phyloP scores from a whole-genome alignment of 2,113 vertebrate species.

The Lichenostomus cassidix region DNA sequence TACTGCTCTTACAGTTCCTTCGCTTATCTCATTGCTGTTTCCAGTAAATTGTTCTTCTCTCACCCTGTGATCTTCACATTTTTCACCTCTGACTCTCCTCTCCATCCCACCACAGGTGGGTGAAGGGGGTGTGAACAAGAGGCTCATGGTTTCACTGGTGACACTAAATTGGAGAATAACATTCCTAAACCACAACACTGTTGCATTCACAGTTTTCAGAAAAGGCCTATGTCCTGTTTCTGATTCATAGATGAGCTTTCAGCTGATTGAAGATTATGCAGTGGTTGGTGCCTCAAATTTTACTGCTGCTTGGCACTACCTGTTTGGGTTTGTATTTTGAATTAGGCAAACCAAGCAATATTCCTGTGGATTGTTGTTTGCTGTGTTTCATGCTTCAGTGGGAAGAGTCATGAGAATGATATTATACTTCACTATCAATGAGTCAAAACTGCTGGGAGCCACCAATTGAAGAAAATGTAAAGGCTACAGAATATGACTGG shows the following conservation, averaged over 20 bases:
- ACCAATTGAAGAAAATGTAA: neutral
- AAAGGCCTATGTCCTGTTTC: neutral
- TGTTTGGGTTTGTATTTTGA: neutral
- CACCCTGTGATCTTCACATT: neutral
- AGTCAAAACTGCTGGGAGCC: neutral
- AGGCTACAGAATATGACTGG: neutral
- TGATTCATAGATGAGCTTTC: neutral
- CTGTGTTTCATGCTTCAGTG: neutral
- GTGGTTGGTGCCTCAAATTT: neutral
- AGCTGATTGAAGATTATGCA: neutral
- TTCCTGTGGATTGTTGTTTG: neutral
- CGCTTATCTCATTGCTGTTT: neutral
- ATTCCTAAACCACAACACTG: neutral
- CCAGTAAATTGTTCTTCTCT: neutral
- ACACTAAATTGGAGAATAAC: neutral
- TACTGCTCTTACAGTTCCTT: neutral
- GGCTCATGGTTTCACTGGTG: neutral
- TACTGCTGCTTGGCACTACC: neutral
- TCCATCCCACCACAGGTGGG: no score
- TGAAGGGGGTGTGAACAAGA: neutral
- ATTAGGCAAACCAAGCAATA: neutral
- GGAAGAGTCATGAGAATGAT: neutral
- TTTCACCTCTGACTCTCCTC: neutral
- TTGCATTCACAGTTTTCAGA: neutral
- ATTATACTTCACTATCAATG: neutral